phyloP scores from a whole-genome alignment of 2,888 invertebrate species.

The Folsomia candida region DNA sequence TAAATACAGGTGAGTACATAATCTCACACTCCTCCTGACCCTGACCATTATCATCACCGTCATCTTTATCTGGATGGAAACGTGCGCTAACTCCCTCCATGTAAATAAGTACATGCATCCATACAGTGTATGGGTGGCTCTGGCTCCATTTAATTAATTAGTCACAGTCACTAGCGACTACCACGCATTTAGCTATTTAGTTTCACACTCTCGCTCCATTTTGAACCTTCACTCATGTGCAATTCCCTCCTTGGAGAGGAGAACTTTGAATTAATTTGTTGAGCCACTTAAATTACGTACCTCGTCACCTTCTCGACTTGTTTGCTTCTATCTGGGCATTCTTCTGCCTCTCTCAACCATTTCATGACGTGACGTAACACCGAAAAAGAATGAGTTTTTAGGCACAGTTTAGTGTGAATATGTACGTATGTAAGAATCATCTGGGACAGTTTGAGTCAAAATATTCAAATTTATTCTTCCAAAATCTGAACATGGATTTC shows the following conservation, averaged over 20 bases:
- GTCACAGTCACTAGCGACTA: background rate
- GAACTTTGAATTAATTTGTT: background rate
- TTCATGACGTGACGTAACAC: no score
- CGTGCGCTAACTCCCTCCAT: background rate
- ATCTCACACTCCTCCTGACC: background rate
- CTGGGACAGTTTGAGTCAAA: no score
- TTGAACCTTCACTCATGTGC: background rate
- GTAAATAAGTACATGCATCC: no score
- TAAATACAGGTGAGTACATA: slow-evolving; percentile 24
- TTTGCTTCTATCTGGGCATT: no score
- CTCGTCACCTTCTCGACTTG: no score
- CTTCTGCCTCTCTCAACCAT: no score
- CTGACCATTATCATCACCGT: background rate
- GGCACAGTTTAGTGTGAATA: no score
- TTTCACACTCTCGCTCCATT: background rate
- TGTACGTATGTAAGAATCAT: no score
- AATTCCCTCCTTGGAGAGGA: background rate
- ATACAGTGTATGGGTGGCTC: no score
- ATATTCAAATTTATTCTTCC: background rate
- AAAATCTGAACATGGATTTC: background rate
- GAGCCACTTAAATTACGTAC: background rate
- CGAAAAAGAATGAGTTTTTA: no score
- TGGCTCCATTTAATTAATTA: background rate
- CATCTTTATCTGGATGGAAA: background rate
- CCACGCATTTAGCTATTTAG: background rate